Percentiles rank a stretch among this genome's conserved stretches.
These are phyloP conservation scores for Nyctereutes procyonoides DNA, from an alignment of 2,113 vertebrate genomes.

Conservation along the genomic window DNA sequence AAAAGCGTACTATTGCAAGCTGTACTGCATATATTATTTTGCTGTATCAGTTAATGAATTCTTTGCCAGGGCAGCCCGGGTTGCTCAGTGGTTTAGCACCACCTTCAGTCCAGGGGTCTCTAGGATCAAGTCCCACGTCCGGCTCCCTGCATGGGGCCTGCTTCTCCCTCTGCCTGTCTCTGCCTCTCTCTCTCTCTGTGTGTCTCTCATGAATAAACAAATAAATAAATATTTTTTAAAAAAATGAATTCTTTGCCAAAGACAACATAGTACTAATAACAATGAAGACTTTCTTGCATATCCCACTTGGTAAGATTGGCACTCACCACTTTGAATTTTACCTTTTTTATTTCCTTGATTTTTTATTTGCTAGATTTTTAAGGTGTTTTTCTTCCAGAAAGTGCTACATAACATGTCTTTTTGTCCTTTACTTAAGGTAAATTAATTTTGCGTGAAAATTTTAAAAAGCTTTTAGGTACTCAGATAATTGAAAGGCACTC, in stretches of 20 bases:
- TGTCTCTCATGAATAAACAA: no score
- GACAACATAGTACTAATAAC: not conserved
- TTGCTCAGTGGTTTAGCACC: no score
- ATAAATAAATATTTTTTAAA: no score
- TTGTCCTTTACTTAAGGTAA: constrained; percentile 5
- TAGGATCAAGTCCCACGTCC: no score
- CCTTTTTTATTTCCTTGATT: not conserved
- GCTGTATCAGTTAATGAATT: not conserved
- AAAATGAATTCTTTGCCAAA: not conserved
- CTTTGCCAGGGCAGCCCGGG: no score
- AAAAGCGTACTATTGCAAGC: not conserved
- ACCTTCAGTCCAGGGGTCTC: no score
- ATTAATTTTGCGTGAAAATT: not conserved
- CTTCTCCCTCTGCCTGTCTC: no score
- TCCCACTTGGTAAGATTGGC: not conserved
- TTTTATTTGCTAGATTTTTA: not conserved
- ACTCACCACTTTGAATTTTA: not conserved
- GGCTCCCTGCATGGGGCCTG: no score
- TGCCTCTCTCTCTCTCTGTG: no score
- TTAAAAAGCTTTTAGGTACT: not conserved
- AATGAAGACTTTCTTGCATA: not conserved
- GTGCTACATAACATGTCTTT: not conserved
- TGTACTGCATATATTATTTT: not conserved
- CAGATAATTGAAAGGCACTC: not conserved
- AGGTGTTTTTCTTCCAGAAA: not conserved